These are phyloP conservation scores for Myotis daubentonii DNA, from an alignment of 2,797 vertebrate species.

Conservation along the genomic window DNA sequence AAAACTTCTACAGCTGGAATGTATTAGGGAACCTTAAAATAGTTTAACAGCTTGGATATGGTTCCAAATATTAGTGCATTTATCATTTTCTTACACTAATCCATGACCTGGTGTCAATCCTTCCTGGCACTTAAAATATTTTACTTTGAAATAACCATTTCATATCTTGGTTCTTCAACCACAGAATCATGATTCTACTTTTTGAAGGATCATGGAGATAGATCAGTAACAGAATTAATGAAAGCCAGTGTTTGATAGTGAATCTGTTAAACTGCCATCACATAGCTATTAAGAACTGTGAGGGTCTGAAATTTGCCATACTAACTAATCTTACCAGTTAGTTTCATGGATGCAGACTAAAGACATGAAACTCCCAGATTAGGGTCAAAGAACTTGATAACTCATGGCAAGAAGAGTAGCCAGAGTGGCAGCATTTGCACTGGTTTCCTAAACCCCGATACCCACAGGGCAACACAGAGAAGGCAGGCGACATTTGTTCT, in stretches of 20 bases:
- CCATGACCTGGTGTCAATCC: background rate
- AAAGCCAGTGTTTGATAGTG: background rate
- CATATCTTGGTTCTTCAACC: background rate
- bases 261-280: background rate
- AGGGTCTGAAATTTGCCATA: background rate
- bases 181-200: background rate
- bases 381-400: background rate
- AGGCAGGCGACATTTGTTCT: background rate
- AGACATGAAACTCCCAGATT: background rate
- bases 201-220: background rate
- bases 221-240: background rate
- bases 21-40: background rate
- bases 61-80: background rate
- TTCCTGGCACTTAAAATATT: slow-evolving; percentile 20
- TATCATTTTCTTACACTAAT: background rate
- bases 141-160: slow-evolving; percentile 43
- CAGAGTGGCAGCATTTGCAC: background rate
- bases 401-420: background rate
- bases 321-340: background rate
- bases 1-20: background rate
- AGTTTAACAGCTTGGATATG: background rate
- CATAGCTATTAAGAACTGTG: background rate
- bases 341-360: background rate
- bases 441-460: background rate
- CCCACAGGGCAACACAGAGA: background rate